Conservation (phyloP, 2,888 invertebrate species). For the Aporophyla lueneburgensis region DNA sequence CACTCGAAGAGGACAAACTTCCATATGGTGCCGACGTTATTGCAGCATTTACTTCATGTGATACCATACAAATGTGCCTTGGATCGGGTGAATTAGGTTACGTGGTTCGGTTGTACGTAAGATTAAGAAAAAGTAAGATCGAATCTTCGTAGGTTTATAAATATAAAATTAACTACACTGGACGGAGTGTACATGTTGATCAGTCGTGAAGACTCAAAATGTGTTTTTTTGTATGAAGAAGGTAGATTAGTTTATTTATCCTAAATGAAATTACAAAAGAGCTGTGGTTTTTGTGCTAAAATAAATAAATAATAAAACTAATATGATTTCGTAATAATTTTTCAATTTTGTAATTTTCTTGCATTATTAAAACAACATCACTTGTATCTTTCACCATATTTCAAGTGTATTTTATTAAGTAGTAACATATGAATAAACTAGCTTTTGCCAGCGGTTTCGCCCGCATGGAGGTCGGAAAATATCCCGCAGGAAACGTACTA, state of each 20-base stretch:
- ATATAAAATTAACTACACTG: no score
- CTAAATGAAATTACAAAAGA: no score
- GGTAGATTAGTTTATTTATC: no score
- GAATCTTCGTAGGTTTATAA: neutral
- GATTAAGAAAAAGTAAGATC: conserved; percentile 17
- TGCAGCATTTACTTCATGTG: conserved; percentile 43
- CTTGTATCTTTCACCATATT: neutral
- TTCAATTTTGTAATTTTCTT: neutral
- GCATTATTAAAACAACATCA: neutral
- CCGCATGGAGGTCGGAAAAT: no score
- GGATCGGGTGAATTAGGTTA: conserved; percentile 15
- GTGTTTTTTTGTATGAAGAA: neutral
- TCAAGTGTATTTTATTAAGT: neutral
- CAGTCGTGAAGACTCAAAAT: neutral
- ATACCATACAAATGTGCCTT: conserved; percentile 36
- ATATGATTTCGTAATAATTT: neutral
- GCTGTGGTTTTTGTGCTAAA: no score
- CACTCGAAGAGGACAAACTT: conserved; percentile 31
- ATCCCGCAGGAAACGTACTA: no score
- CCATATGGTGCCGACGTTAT: conserved; percentile 57
- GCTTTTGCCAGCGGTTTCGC: no score
- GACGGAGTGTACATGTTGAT: neutral
- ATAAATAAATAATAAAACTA: no score
- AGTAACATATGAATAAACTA: no score
- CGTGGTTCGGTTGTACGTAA: neutral